Evolutionary conservation across 1,140 invertebrate species (phyloP).

Genomic region (Sweltsa coloradensis): DNA sequence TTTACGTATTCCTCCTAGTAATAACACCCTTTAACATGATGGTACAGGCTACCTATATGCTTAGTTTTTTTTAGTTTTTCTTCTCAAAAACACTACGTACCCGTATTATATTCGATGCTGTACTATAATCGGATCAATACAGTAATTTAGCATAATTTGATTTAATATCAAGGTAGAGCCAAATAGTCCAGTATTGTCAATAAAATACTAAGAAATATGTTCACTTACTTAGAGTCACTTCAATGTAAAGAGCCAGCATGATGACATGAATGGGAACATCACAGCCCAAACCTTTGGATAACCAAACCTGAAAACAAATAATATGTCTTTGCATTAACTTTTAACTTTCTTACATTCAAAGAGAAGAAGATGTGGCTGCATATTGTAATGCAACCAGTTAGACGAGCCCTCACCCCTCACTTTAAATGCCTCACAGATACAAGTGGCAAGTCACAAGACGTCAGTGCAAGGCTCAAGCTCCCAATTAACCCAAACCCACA

Average conservation of each 20-base stretch:
- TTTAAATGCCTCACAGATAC: too few species aligned
- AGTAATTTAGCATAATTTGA: not conserved
- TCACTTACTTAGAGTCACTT: slow-evolving; percentile 50
- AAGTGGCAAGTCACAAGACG: too few species aligned
- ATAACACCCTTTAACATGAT: too few species aligned
- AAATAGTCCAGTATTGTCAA: not conserved
- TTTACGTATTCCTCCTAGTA: too few species aligned
- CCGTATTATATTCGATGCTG: too few species aligned
- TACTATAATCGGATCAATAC: not conserved
- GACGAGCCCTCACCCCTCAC: too few species aligned
- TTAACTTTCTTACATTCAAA: too few species aligned
- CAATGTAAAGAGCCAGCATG: slow-evolving; percentile 57
- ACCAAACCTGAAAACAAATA: slow-evolving; percentile 37
- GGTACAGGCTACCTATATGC: not conserved
- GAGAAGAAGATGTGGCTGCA: too few species aligned
- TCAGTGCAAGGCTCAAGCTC: too few species aligned
- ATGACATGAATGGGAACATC: slow-evolving; percentile 59
- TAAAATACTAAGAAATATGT: slow-evolving; percentile 11
- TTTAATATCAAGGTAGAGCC: not conserved
- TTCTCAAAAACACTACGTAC: not conserved
- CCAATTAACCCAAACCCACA: too few species aligned
- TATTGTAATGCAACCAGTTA: too few species aligned
- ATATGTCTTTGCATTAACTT: too few species aligned
- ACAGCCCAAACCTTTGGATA: slow-evolving; percentile 38
- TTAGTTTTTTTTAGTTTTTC: not conserved